Evolutionary conservation across 1,140 invertebrate genomes (phyloP).

Genomic region (Parapsyche elsis): DNA sequence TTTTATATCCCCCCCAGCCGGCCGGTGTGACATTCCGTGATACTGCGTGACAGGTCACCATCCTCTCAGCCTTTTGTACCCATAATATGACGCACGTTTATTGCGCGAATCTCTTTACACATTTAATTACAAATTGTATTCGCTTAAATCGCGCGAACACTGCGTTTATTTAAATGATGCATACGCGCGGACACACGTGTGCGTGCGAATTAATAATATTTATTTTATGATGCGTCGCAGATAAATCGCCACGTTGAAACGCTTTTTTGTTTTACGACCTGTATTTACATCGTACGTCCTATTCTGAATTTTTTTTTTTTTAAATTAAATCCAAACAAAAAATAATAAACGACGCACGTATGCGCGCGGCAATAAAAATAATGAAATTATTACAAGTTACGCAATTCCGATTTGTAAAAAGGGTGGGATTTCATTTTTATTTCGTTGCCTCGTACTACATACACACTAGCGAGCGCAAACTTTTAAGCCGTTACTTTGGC

Average conservation of each 20-base stretch:
- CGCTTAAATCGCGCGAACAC: not conserved
- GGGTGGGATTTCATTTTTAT: constrained; percentile 23
- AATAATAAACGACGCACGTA: not conserved
- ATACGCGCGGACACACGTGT: constrained; percentile 2
- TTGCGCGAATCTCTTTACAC: not conserved
- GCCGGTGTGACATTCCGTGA: constrained; percentile 49
- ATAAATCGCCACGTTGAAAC: constrained; percentile 8
- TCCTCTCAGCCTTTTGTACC: constrained; percentile 22
- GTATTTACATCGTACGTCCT: not conserved
- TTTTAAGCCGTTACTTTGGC: constrained; percentile 35
- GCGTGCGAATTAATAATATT: constrained; percentile 18
- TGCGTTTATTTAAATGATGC: not conserved
- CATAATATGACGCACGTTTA: constrained; percentile 27
- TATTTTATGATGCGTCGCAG: constrained; percentile 30
- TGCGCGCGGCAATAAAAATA: constrained; percentile 21
- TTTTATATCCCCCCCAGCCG: constrained; percentile 15
- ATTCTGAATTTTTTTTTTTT: not conserved
- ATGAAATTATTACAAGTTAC: constrained; percentile 29
- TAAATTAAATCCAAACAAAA: constrained; percentile 27
- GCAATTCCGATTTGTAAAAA: constrained; percentile 6
- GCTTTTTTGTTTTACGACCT: not conserved
- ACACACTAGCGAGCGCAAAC: constrained; percentile 32
- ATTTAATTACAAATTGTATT: not conserved
- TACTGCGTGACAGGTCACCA: constrained; percentile 43
- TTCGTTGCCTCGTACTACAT: not conserved